These are phyloP conservation scores for Trichogramma dendrolimi DNA, from an alignment of 2,888 invertebrate genomes.

Conservation along the genomic window DNA sequence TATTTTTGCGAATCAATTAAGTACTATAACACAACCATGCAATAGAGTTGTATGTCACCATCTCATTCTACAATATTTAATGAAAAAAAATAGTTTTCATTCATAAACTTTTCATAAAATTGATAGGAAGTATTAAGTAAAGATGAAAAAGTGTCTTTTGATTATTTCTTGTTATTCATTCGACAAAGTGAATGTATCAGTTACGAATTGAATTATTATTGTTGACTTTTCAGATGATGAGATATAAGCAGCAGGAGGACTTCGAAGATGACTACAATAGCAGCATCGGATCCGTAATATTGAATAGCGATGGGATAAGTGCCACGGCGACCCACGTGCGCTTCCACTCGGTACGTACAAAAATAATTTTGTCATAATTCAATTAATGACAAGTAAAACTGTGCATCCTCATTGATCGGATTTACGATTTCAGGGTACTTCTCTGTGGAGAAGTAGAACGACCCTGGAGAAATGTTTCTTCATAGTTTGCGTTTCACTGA, in stretches of 20 bases:
- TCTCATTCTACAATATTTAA: too few relatives aligned
- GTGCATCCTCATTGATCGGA: too few relatives aligned
- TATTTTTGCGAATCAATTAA: too few relatives aligned
- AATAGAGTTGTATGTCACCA: too few relatives aligned
- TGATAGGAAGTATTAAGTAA: too few relatives aligned
- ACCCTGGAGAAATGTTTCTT: constrained; percentile 68
- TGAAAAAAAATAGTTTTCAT: too few relatives aligned
- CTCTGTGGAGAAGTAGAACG: constrained; percentile 72
- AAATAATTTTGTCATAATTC: neutral
- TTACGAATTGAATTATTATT: neutral
- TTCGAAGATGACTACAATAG: constrained; percentile 80
- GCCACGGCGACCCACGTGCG: constrained; percentile 78
- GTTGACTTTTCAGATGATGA: constrained; percentile 68
- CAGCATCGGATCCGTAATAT: constrained; percentile 78
- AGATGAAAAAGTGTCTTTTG: too few relatives aligned
- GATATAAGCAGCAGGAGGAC: constrained; percentile 82
- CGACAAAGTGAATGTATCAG: neutral
- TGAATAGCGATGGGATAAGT: constrained; percentile 71
- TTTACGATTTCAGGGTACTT: constrained; percentile 61
- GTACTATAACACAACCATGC: too few relatives aligned
- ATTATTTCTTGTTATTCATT: neutral
- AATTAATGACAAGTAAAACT: too few relatives aligned
- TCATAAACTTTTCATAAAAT: too few relatives aligned
- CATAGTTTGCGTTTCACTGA: constrained; percentile 56
- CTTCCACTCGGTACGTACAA: constrained; percentile 67